Evolutionary conservation across 2,113 vertebrate species (phyloP).

Genomic region (Lanius ludovicianus): DNA sequence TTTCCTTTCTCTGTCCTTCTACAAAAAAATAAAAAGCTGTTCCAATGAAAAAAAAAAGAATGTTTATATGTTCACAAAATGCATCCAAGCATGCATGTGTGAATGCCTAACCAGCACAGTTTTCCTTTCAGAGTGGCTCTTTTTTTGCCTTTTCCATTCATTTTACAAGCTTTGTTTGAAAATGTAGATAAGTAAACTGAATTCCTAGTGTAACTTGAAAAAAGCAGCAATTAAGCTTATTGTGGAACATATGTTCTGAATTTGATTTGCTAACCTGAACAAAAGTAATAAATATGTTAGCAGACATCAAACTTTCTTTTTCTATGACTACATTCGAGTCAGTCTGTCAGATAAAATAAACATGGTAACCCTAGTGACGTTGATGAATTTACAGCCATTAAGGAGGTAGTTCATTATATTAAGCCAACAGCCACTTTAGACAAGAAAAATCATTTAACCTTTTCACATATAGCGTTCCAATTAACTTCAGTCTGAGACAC

Average conservation of each 20-base stretch:
- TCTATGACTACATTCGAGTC: neutral
- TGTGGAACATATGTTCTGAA: neutral
- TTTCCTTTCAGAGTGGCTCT: neutral
- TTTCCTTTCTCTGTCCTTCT: neutral
- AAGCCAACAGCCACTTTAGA: neutral
- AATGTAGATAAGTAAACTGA: neutral
- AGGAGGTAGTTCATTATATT: slow-evolving; percentile 1
- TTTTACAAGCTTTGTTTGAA: neutral
- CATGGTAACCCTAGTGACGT: neutral
- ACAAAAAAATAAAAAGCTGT: neutral
- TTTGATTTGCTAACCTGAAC: neutral
- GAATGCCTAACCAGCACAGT: neutral
- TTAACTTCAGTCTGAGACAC: neutral
- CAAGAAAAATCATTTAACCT: neutral
- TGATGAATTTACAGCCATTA: neutral
- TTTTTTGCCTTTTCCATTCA: neutral
- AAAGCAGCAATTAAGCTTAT: neutral
- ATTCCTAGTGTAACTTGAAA: neutral
- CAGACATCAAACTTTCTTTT: neutral
- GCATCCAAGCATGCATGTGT: neutral
- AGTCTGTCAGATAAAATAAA: neutral
- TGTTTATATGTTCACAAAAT: neutral
- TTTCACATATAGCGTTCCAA: neutral
- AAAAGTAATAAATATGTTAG: neutral
- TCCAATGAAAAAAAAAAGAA: neutral